Evolutionary conservation across 2,113 vertebrate genomes (phyloP), one percentile per base, ranked within the genome.

Genomic region (Halcyon senegalensis): DNA sequence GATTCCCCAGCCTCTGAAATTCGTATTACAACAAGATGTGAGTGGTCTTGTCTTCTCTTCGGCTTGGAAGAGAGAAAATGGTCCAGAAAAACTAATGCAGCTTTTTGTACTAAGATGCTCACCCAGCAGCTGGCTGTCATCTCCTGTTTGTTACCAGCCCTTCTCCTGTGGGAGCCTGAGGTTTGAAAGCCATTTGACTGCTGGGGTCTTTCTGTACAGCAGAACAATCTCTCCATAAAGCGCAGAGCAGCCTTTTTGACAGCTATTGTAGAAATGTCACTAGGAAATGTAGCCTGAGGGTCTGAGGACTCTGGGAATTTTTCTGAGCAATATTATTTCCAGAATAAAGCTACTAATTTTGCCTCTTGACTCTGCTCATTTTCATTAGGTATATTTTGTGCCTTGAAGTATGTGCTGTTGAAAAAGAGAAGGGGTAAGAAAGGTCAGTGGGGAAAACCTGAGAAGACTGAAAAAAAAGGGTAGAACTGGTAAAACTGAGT

Each of bases 301-400:
- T 55, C 9, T 67, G 43, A 85, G 31, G 55, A 16, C 43, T 50
- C 51, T 37, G 85, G 16, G 79, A 92, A 20, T 27, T 87, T 67
- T 58, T 79, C 3, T 1, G 55, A 75, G 31, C 46, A 23, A 12
- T 70, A 39, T 68, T 76, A 60, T 86, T 90, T 75, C 25, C 62
- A 75, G 39, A 79, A 73, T 30, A 73, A 83, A 94, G 58, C 43
- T 59, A n/a, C 70, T 80, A 58, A 86, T 90, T 92, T 75, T 92
- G 75, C 19, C 53, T 76, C 89, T 76, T 76, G 44, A 56, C 39
- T 89, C 44, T 81, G 33, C 58, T 72, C 10, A 2, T 64, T 48
- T 79, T 95, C 39, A 55, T 94, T 88, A 90, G 46, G 66, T 70
- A 83, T 25, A 79, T 72, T 79, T 68, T 85, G n/a, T 90, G 25